Base-by-base conservation (phyloP, 35 echinoderm and acorn worm species). In the Lytechinus pictus region DNA sequence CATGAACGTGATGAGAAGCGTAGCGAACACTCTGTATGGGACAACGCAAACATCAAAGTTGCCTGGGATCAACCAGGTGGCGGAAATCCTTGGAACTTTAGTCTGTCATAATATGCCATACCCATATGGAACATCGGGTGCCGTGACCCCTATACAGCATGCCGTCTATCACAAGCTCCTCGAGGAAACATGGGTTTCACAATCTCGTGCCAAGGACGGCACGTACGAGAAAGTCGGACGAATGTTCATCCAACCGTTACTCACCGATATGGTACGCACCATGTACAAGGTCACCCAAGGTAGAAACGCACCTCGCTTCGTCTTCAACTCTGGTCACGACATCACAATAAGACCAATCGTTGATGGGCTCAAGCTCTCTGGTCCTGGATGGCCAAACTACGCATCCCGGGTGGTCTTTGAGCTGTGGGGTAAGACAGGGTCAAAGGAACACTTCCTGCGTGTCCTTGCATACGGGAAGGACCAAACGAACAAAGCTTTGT, bases 271-370 rank as follows among this genome's bases (percentile, higher is more conserved):
- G 21, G 54, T 86, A 4, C 28, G 9, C 10, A 54, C 61, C 19
- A 97, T 97, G 96, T 54, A 96, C 19, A 95, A 89, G 28, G 16
- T 90, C 55, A 94, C 11, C 52, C 52, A 94, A 21, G 95, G 92
- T 86, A 28, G 16, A 0, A 97, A 55, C 7, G 44, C 52, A 10
- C 54, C 86, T 8, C 91, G 89, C 21, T 97, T 97, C 57, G 86
- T n/a, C 19, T 94, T 96, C 13, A 96, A 94, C 92, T 97, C 96
- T 3, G 96, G 96, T 16, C 96, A 97, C 53, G 96, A 97, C 60
- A 28, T 97, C 52, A 97, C 96, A 10, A 60, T 97, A 54, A n/a
- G 52, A 9, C 92, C 96, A 2, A 71, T 97, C 7, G n/a, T 97
- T 44, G 95, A 97, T 86, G 92, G 54, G 10, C 91, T 97, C 0